phyloP scores from a whole-genome alignment of 2,888 invertebrate species.

The Cinara cedri region DNA sequence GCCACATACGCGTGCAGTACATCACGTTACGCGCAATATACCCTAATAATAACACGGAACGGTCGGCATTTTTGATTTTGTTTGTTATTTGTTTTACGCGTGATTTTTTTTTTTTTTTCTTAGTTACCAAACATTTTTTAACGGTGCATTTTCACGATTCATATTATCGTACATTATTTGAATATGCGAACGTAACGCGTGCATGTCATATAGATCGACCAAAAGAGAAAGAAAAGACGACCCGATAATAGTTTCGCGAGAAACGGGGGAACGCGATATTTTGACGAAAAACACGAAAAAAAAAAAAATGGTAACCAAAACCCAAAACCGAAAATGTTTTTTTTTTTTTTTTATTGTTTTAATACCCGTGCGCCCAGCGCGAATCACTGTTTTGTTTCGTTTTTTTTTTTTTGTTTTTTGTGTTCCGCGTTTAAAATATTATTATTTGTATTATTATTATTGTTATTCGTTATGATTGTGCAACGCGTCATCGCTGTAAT shows the following conservation, averaged over 20 bases:
- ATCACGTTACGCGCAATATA: too few relatives aligned
- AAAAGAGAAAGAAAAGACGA: constrained; percentile 4
- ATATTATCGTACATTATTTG: too few relatives aligned
- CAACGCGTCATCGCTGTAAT: too few relatives aligned
- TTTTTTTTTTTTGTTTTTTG: constrained; percentile 7
- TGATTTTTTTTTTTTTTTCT: constrained; percentile 16
- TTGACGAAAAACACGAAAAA: too few relatives aligned
- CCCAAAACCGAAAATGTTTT: neutral
- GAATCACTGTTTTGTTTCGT: too few relatives aligned
- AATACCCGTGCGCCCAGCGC: too few relatives aligned
- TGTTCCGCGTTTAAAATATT: constrained; percentile 31
- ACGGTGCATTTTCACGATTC: neutral
- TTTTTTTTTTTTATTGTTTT: neutral
- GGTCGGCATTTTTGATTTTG: constrained; percentile 12
- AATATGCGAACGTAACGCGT: constrained; percentile 4
- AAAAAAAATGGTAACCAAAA: too few relatives aligned
- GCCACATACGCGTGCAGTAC: too few relatives aligned
- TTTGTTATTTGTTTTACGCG: constrained; percentile 41
- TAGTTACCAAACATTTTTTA: constrained; percentile 39
- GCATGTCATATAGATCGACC: too few relatives aligned
- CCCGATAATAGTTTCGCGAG: neutral
- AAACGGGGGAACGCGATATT: neutral
- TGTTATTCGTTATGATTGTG: constrained; percentile 39
- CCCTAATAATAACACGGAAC: too few relatives aligned
- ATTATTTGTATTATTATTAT: neutral